Percentiles rank a stretch among this genome's conserved stretches.
Conservation (phyloP, 1,140 invertebrate species). For the Panagrolaimus sp. region DNA sequence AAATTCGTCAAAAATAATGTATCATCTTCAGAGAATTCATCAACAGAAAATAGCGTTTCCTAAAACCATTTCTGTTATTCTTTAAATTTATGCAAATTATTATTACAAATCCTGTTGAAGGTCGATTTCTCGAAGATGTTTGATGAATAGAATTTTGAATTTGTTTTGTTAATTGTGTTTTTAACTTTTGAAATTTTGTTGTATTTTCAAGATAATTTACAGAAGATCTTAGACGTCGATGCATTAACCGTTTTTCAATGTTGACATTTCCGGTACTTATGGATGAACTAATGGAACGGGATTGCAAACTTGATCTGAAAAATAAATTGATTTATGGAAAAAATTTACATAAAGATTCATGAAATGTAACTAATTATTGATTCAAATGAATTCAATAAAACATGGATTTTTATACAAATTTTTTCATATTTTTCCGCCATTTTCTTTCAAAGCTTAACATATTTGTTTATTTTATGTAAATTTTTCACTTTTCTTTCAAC, state of each 20-base stretch:
- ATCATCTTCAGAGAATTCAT: constrained; percentile 10
- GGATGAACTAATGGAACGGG: neutral
- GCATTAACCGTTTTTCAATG: neutral
- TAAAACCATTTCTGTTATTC: neutral
- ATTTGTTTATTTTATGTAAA: neutral
- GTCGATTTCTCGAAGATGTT: neutral
- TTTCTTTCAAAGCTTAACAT: neutral
- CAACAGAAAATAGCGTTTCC: neutral
- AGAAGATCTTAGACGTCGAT: neutral
- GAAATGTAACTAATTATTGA: too few species aligned
- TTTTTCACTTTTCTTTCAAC: neutral
- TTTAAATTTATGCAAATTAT: neutral
- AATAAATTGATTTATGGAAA: neutral
- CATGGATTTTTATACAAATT: too few species aligned
- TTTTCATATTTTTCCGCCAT: too few species aligned
- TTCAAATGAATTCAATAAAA: too few species aligned
- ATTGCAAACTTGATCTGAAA: constrained; percentile 7
- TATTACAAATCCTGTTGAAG: neutral
- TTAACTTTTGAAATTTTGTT: neutral
- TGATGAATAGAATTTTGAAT: neutral
- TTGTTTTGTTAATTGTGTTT: neutral
- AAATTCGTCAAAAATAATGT: neutral
- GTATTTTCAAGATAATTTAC: neutral
- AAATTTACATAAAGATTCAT: neutral
- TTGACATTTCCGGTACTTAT: neutral